These are phyloP conservation scores for Heliconius ethilla DNA, from an alignment of 2,888 invertebrate genomes.

Conservation along the genomic window DNA sequence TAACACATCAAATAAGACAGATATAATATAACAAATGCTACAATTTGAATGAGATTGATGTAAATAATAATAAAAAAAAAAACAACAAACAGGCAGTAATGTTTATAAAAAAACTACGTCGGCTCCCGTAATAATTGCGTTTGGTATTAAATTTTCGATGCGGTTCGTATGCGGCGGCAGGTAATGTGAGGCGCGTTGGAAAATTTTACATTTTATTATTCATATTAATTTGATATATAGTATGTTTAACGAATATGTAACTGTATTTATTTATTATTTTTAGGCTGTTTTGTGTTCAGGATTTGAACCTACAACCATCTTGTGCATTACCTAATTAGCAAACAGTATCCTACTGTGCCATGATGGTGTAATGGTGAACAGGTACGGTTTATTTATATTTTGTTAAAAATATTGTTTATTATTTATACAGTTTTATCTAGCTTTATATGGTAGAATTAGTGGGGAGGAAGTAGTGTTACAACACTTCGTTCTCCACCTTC, in stretches of 20 bases:
- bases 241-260: not conserved
- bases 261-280: not conserved
- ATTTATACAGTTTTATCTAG: too few species aligned
- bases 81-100: slow-evolving; percentile 33
- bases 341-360: too few species aligned
- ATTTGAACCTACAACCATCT: too few species aligned
- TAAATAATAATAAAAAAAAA: slow-evolving; percentile 3
- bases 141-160: slow-evolving; percentile 68
- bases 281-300: too few species aligned
- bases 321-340: too few species aligned
- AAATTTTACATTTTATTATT: slow-evolving; percentile 35
- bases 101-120: slow-evolving; percentile 52
- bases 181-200: slow-evolving; percentile 47
- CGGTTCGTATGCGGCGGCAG: slow-evolving; percentile 58
- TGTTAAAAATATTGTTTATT: too few species aligned
- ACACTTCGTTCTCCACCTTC: too few species aligned
- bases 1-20: slow-evolving; percentile 7
- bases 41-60: slow-evolving; percentile 29
- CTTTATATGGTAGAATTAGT: too few species aligned
- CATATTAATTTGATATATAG: not conserved
- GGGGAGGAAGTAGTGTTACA: too few species aligned
- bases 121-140: slow-evolving; percentile 53
- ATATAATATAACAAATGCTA: slow-evolving; percentile 13
- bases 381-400: too few species aligned
- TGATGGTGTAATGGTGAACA: too few species aligned